Percentiles rank a stretch among this genome's conserved stretches.
These are phyloP conservation scores for Aromia moschata DNA, from an alignment of 2,888 invertebrate genomes.

Conservation along the genomic window DNA sequence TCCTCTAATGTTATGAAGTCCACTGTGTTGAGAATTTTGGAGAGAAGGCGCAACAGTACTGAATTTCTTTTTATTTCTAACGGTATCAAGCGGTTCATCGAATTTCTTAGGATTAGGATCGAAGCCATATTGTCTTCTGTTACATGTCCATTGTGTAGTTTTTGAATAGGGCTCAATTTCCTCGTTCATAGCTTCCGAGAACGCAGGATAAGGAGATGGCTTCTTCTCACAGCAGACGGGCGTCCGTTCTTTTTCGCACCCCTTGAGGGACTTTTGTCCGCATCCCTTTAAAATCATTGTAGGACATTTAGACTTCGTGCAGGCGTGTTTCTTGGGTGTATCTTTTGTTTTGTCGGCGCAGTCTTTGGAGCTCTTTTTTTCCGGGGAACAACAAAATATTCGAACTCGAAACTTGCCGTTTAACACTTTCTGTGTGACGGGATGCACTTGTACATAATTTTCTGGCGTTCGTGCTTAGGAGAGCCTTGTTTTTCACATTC, in stretches of 20 bases:
- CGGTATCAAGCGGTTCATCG: conserved; percentile 18
- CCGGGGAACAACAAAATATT: not conserved
- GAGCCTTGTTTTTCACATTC: not conserved
- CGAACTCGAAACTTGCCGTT: not conserved
- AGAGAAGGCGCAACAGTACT: conserved; percentile 10
- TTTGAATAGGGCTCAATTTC: conserved; percentile 29
- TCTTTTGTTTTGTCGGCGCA: not conserved
- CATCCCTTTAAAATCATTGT: not conserved
- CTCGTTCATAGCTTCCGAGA: conserved; percentile 41
- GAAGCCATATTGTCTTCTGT: conserved; percentile 37
- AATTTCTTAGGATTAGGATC: conserved; percentile 34
- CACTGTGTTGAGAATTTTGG: too few species aligned
- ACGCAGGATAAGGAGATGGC: conserved; percentile 48
- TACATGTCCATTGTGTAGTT: conserved; percentile 35
- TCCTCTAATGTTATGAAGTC: not conserved
- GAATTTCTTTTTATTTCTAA: conserved; percentile 23
- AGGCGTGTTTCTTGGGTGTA: not conserved
- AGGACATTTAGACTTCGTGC: not conserved
- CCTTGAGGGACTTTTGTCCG: not conserved
- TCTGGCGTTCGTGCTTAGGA: not conserved
- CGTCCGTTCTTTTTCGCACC: conserved; percentile 16
- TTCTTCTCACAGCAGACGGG: conserved; percentile 46
- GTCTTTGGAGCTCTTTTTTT: not conserved
- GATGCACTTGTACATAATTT: not conserved
- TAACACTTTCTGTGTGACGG: not conserved